Conservation (phyloP, 2,113 vertebrate species). For the Scatophagus argus region DNA sequence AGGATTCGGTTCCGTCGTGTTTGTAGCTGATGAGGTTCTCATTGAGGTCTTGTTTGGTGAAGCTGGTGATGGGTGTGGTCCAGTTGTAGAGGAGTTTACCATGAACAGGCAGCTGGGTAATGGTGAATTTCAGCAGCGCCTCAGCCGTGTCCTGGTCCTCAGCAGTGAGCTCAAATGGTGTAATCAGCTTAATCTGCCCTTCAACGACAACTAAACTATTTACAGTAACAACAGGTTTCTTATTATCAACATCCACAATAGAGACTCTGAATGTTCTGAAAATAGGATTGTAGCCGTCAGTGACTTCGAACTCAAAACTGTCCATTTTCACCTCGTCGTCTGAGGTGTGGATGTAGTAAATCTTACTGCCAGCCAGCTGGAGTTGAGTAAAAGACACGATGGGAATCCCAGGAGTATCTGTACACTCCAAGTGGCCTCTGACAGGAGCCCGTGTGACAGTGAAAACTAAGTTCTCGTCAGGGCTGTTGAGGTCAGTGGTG, state of each 20-base stretch:
- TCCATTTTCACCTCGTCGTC: constrained; percentile 97
- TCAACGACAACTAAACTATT: constrained; percentile 89
- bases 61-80: constrained; percentile 83
- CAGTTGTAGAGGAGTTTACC: constrained; percentile 91
- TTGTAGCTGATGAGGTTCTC: constrained; percentile 96
- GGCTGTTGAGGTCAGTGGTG: constrained; percentile 95
- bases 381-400: constrained; percentile 93
- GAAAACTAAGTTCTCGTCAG: constrained; percentile 93
- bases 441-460: constrained; percentile 92
- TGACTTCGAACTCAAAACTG: constrained; percentile 97
- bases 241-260: constrained; percentile 95
- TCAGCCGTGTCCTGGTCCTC: constrained; percentile 94
- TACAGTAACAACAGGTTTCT: constrained; percentile 93
- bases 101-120: constrained; percentile 90
- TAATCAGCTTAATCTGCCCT: constrained; percentile 91
- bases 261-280: constrained; percentile 95
- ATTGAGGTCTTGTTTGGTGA: constrained; percentile 95
- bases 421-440: constrained; percentile 93
- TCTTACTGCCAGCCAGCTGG: constrained; percentile 93
- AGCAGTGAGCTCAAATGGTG: constrained; percentile 93
- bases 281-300: constrained; percentile 94
- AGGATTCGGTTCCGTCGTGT: constrained; percentile 90
- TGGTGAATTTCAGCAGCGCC: constrained; percentile 85
- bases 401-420: constrained; percentile 88
- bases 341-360: constrained; percentile 95